Evolutionary conservation across 2,888 invertebrate species (phyloP), one percentile per base, ranked within the genome.

Genomic region (Acrobasis repandana): DNA sequence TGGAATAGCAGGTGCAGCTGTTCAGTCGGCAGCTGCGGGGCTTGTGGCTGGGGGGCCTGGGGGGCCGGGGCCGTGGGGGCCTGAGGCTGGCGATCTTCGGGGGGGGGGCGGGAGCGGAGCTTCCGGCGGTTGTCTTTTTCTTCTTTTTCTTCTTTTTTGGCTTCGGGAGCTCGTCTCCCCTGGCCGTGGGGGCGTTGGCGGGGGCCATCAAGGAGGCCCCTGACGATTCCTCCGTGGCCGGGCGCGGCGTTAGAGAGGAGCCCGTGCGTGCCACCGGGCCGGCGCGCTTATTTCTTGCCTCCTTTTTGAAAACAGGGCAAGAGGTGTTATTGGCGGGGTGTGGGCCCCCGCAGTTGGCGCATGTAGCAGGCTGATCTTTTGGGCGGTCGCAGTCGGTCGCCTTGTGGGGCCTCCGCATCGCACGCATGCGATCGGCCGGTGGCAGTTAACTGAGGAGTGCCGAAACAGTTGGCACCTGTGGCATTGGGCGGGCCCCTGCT

Each of bases 351-450:
- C 20, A 20, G 20, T 20, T 20, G 2, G 20, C 20, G 71, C 65
- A 0, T 64, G 61, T 51, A 68, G 67, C 0, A 54, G 20, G 0
- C 61, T 68, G 1, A 59, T 58, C 54, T 65, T 67, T 38, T 68
- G 69, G 1, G 60, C 65, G 51, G 68, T 69, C 0, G 65, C 69
- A 0, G 65, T 46, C 0, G 64, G 62, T 0, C 43, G 47, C 16
- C 18, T 38, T 38, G 18, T 14, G 0, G 60, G 47, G 47, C 47
- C 47, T 4, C 47, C 47, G 47, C 47, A 47, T 15, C 47, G 47
- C 9, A 47, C 47, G 16, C 47, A 47, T 15, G 47, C 47, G 47
- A 9, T 8, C 15, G 15, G 47, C 6, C 47, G 47, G 47, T 47
- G 47, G 9, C n/a, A n/a, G n/a, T n/a, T n/a, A n/a, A n/a, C n/a